phyloP scores from a whole-genome alignment of 1,140 invertebrate species.

The Scylla paramamosain region DNA sequence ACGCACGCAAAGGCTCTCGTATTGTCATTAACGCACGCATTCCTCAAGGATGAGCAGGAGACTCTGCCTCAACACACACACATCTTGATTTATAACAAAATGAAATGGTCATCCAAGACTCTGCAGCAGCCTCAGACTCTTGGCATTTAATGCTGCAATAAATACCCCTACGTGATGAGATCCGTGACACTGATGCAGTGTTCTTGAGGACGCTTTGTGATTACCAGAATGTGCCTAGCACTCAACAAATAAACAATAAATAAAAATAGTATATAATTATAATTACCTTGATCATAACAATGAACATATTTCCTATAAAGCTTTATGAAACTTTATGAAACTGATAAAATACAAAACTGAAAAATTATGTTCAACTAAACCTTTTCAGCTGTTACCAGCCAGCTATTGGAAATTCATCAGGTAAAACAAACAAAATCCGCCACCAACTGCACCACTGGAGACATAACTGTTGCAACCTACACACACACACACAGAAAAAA shows the following conservation, averaged over 20 bases:
- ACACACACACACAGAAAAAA: background rate
- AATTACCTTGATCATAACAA: background rate
- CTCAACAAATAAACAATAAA: constrained; percentile 33
- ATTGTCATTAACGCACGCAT: background rate
- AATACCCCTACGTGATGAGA: background rate
- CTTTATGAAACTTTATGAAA: background rate
- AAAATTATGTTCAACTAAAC: background rate
- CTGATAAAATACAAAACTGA: background rate
- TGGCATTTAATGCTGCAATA: background rate
- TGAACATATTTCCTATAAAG: background rate
- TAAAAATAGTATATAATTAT: constrained; percentile 37
- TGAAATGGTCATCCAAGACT: background rate
- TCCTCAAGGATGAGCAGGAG: background rate
- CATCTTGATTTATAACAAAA: background rate
- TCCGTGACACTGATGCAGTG: constrained; percentile 10
- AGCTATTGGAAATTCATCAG: background rate
- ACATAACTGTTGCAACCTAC: background rate
- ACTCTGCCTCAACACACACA: background rate
- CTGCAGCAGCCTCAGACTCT: background rate
- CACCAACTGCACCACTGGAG: background rate
- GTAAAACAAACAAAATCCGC: background rate
- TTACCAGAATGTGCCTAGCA: too few species aligned
- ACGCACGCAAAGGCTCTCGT: background rate
- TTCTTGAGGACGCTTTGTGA: background rate
- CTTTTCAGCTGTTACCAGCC: background rate